Conservation (phyloP, 2,888 invertebrate genomes). For the Acrobasis consociella region DNA sequence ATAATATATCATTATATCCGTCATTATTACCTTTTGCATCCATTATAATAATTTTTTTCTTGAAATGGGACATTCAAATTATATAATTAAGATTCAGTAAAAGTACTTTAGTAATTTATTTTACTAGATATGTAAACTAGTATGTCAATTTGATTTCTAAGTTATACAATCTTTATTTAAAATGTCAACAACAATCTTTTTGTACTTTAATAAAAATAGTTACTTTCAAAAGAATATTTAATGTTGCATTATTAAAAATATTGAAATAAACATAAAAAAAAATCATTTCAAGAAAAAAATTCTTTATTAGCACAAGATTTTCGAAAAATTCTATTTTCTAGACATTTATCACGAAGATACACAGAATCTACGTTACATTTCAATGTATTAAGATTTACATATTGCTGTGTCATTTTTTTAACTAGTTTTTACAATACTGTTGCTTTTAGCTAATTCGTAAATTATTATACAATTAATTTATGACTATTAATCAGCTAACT, state of each 20-base stretch:
- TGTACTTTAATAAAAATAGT: too few relatives aligned
- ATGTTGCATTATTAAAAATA: too few relatives aligned
- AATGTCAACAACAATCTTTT: too few relatives aligned
- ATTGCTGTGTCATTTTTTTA: conserved; percentile 30
- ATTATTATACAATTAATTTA: conserved; percentile 5
- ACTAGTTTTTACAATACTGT: conserved; percentile 20
- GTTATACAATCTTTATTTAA: too few relatives aligned
- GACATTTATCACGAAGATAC: conserved; percentile 28
- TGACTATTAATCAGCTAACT: conserved; percentile 4
- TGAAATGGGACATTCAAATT: not conserved
- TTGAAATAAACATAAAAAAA: too few relatives aligned
- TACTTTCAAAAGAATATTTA: too few relatives aligned
- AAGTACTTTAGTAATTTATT: too few relatives aligned
- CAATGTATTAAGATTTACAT: conserved; percentile 29
- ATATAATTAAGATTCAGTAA: too few relatives aligned
- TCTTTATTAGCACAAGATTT: not conserved
- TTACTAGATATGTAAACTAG: too few relatives aligned
- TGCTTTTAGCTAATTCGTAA: conserved; percentile 30
- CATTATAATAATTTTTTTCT: not conserved
- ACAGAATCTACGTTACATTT: conserved; percentile 29
- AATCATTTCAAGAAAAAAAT: conserved; percentile 2
- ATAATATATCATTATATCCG: not conserved
- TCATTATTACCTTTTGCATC: conserved; percentile 14
- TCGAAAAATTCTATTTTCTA: conserved; percentile 21
- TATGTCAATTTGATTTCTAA: too few relatives aligned